Percentiles rank a stretch among this genome's conserved stretches.
These are phyloP conservation scores for Hypena proboscidalis DNA, from an alignment of 2,888 invertebrate genomes.

Conservation along the genomic window DNA sequence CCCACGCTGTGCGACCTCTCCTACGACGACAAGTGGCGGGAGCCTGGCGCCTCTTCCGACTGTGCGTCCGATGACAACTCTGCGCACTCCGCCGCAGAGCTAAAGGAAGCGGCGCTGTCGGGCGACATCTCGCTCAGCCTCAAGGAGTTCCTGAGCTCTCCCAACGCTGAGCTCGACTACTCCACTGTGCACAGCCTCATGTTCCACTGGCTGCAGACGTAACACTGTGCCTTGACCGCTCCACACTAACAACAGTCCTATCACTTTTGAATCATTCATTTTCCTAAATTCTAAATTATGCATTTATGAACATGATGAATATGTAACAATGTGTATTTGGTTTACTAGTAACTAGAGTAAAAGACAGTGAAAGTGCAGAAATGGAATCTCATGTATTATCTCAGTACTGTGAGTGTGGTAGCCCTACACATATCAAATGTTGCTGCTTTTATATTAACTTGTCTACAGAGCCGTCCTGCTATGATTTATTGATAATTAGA, in stretches of 20 bases:
- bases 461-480: constrained; percentile 74
- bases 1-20: constrained; percentile 75
- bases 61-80: constrained; percentile 78
- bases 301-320: constrained; percentile 1
- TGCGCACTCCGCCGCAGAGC: constrained; percentile 69
- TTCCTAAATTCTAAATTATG: constrained; percentile 38
- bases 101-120: constrained; percentile 51
- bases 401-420: constrained; percentile 47
- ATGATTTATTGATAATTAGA: constrained; percentile 58
- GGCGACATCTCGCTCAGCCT: constrained; percentile 62
- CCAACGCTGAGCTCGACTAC: constrained; percentile 78
- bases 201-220: constrained; percentile 84
- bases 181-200: constrained; percentile 81
- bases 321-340: neutral
- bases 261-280: constrained; percentile 44
- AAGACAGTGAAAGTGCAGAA: constrained; percentile 11
- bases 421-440: constrained; percentile 68
- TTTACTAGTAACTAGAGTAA: constrained; percentile 1
- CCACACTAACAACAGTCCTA: constrained; percentile 36
- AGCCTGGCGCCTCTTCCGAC: constrained; percentile 63
- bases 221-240: constrained; percentile 51
- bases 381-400: constrained; percentile 22
- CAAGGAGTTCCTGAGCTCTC: constrained; percentile 73
- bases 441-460: constrained; percentile 54
- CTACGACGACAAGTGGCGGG: constrained; percentile 74